Conservation (phyloP, 1,140 invertebrate species). For the Adoxophyes honmai region DNA sequence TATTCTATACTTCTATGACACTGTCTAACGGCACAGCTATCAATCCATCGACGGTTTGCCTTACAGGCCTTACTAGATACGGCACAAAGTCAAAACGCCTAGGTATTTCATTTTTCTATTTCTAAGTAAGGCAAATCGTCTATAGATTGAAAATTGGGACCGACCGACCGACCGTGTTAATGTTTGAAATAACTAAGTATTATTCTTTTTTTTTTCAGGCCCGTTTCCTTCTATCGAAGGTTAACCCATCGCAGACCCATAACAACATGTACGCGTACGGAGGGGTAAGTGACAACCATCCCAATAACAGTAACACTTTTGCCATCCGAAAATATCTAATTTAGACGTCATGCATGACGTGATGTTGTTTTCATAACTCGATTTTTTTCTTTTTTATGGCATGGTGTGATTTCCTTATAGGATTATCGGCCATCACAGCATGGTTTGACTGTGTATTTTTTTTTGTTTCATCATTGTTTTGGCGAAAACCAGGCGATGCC, state of each 20-base stretch:
- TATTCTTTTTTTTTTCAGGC: conserved; percentile 81
- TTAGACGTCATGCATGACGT: conserved; percentile 1
- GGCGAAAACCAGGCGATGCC: conserved; percentile 76
- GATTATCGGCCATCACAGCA: conserved; percentile 39
- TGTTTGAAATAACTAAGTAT: too few species aligned
- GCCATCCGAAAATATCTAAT: neutral
- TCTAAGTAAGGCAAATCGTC: too few species aligned
- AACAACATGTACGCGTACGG: conserved; percentile 98
- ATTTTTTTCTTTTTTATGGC: conserved; percentile 24
- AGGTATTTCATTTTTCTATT: too few species aligned
- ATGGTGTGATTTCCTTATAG: conserved; percentile 29
- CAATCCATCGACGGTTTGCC: too few species aligned
- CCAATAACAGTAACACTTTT: conserved; percentile 14
- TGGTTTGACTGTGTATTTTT: conserved; percentile 67
- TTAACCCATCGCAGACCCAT: conserved; percentile 99
- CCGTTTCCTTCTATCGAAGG: conserved; percentile 98
- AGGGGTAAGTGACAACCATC: conserved; percentile 83
- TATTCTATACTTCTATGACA: too few species aligned
- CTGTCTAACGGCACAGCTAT: too few species aligned
- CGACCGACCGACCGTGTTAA: too few species aligned
- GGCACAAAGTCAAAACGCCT: too few species aligned
- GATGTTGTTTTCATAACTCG: neutral
- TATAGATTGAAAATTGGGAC: too few species aligned
- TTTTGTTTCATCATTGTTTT: conserved; percentile 73
- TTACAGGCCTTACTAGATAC: too few species aligned